Conservation (phyloP, 92 coral and sea anemone species). For the Bergia sp. region DNA sequence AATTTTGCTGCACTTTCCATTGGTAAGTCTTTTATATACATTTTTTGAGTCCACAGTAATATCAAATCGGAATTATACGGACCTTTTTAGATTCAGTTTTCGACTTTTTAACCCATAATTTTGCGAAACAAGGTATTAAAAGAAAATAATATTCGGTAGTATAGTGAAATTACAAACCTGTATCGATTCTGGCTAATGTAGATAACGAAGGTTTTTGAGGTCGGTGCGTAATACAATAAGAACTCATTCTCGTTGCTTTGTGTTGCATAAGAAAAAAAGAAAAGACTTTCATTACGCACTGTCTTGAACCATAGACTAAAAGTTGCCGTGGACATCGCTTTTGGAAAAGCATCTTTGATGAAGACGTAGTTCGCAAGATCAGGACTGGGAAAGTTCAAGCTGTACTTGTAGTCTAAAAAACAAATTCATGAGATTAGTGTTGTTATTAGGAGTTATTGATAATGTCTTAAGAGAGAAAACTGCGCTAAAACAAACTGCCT, state of each 20-base stretch:
- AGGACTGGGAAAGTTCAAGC: neutral
- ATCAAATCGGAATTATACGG: too few species aligned
- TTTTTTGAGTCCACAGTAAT: too few species aligned
- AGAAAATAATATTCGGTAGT: too few species aligned
- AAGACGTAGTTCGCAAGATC: neutral
- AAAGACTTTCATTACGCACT: neutral
- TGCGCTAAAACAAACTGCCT: too few species aligned
- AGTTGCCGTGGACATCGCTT: neutral
- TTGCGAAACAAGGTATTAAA: neutral
- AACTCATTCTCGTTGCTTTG: neutral
- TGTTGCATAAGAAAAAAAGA: neutral
- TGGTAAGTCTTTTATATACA: too few species aligned
- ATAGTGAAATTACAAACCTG: neutral
- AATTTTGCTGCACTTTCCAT: too few species aligned
- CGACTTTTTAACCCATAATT: neutral
- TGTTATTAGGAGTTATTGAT: neutral
- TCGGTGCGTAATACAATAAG: neutral
- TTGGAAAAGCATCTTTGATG: conserved; percentile 5
- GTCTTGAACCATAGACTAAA: conserved; percentile 17
- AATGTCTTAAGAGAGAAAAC: neutral
- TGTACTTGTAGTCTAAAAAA: conserved; percentile 9
- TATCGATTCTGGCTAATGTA: neutral
- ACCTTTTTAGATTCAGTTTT: too few species aligned
- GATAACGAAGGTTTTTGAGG: neutral
- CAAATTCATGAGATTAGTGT: neutral